Percentiles rank a stretch among this genome's conserved stretches.
Conservation (phyloP, 1,140 invertebrate species). For the Himalopsyche phryganea region DNA sequence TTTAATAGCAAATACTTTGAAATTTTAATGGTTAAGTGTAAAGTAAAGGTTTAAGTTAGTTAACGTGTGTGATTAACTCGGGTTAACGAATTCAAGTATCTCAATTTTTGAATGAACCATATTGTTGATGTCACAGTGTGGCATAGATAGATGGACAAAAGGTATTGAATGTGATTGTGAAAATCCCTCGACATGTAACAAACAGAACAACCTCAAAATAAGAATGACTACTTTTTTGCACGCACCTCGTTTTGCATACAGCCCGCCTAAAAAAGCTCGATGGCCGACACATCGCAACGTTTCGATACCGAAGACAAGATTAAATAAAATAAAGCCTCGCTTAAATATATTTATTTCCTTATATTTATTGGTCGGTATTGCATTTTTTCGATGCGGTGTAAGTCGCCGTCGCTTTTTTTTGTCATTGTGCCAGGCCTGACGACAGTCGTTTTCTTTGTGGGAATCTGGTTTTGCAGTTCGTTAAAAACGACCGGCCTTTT, state of each 20-base stretch:
- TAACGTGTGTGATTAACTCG: too few species aligned
- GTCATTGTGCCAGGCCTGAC: constrained; percentile 44
- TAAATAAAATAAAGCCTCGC: constrained; percentile 49
- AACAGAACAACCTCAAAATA: not conserved
- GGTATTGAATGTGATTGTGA: too few species aligned
- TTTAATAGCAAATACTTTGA: too few species aligned
- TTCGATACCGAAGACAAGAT: constrained; percentile 49
- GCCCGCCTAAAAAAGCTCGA: constrained; percentile 2
- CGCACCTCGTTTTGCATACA: constrained; percentile 14
- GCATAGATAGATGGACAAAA: too few species aligned
- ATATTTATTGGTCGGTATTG: constrained; percentile 54
- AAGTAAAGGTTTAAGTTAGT: too few species aligned
- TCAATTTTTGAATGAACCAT: too few species aligned
- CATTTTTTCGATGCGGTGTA: constrained; percentile 48
- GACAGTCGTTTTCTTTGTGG: constrained; percentile 42
- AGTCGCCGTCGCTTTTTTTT: constrained; percentile 45
- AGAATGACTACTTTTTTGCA: constrained; percentile 11
- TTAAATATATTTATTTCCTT: constrained; percentile 43
- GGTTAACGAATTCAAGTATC: too few species aligned
- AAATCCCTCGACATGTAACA: too few species aligned
- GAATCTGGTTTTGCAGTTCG: constrained; percentile 46
- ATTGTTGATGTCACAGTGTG: too few species aligned
- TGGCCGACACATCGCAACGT: constrained; percentile 11
- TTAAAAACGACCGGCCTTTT: constrained; percentile 42
- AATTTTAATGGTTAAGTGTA: too few species aligned